Evolutionary conservation across 2,888 invertebrate genomes (phyloP).

Genomic region (Dione vanillae): DNA sequence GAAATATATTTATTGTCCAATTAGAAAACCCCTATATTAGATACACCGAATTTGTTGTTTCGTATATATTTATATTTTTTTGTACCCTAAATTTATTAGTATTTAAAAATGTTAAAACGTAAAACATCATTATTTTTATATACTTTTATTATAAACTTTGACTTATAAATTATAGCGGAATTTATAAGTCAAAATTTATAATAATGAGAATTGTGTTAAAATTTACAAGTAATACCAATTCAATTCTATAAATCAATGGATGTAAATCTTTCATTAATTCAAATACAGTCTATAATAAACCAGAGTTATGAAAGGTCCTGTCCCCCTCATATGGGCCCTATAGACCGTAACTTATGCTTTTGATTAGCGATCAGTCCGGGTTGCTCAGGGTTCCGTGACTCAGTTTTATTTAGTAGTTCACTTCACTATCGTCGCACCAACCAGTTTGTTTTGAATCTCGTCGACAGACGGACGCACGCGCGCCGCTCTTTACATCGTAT

Average conservation of each 20-base stretch:
- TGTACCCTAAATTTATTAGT: too few relatives aligned
- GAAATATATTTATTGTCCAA: too few relatives aligned
- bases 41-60: too few relatives aligned
- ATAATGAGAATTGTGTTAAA: not conserved
- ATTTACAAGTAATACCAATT: not conserved
- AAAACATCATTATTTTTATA: too few relatives aligned
- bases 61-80: too few relatives aligned
- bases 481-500: slow-evolving; percentile 54
- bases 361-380: slow-evolving; percentile 68
- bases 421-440: slow-evolving; percentile 54
- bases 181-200: too few relatives aligned
- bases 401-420: slow-evolving; percentile 68
- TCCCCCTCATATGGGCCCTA: slow-evolving; percentile 64
- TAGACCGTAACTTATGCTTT: slow-evolving; percentile 68
- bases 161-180: too few relatives aligned
- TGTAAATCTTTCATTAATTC: slow-evolving; percentile 3
- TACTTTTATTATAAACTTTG: too few relatives aligned
- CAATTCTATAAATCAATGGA: slow-evolving; percentile 2
- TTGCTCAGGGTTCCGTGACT: slow-evolving; percentile 74
- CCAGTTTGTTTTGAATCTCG: slow-evolving; percentile 68
- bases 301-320: slow-evolving; percentile 45
- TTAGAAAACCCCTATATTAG: too few relatives aligned
- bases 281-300: slow-evolving; percentile 28
- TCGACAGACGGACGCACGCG: slow-evolving; percentile 66
- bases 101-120: too few relatives aligned